phyloP scores from a whole-genome alignment of 2,113 vertebrate species.

The Siphamia tubifer region DNA sequence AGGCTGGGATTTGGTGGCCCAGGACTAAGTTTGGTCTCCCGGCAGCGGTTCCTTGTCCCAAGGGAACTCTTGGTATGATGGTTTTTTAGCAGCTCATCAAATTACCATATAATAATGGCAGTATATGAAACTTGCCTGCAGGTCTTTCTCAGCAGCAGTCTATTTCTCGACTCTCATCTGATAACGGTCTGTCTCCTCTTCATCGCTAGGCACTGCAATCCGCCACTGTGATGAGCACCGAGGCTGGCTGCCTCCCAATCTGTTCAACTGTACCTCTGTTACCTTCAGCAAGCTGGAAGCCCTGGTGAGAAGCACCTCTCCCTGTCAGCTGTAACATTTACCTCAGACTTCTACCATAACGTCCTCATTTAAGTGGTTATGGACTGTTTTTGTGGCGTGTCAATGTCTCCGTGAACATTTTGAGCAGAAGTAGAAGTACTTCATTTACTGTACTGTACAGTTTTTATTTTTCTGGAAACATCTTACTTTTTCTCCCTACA shows the following conservation, averaged over 20 bases:
- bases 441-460: no score
- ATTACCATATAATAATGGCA: slow-evolving; percentile 65
- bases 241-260: slow-evolving; percentile 92
- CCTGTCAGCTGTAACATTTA: neutral
- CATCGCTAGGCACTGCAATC: slow-evolving; percentile 85
- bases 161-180: slow-evolving; percentile 4
- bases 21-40: slow-evolving; percentile 94
- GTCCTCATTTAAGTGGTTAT: neutral
- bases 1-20: slow-evolving; percentile 95
- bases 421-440: no score
- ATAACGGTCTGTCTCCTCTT: neutral
- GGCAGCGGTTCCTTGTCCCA: slow-evolving; percentile 91
- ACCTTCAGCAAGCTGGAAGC: slow-evolving; percentile 88
- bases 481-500: no score
- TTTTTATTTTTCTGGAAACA: no score
- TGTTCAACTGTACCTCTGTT: slow-evolving; percentile 92
- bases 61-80: slow-evolving; percentile 86
- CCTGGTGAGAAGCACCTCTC: slow-evolving; percentile 78
- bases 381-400: no score
- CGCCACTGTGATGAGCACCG: slow-evolving; percentile 96
- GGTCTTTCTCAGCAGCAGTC: slow-evolving; percentile 25
- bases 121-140: slow-evolving; percentile 42
- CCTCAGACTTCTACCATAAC: neutral
- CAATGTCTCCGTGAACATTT: no score
- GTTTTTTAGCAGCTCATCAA: slow-evolving; percentile 37